A percentile compares a stretch with the other conserved stretches of the same genome.
Conservation (phyloP, 2,797 vertebrate species). For the Pygocentrus nattereri region DNA sequence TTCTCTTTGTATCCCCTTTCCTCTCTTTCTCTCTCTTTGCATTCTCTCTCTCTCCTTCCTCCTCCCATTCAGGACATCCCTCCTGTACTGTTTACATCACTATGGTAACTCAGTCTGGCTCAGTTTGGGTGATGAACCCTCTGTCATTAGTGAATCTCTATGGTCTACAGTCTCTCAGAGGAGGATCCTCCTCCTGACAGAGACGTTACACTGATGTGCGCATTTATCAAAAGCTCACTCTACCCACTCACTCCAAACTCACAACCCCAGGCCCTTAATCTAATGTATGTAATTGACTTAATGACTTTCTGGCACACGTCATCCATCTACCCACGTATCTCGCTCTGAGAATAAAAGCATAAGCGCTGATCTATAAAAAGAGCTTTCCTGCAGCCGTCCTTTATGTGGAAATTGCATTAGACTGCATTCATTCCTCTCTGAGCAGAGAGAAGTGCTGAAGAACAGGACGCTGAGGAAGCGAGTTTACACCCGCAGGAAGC, state of each 20-base stretch:
- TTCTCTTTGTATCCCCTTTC: neutral
- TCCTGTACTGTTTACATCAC: neutral
- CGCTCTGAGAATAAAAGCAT: neutral
- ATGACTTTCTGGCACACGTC: neutral
- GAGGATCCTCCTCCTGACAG: neutral
- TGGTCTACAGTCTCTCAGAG: neutral
- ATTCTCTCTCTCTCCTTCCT: neutral
- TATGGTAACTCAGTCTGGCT: neutral
- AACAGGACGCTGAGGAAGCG: neutral
- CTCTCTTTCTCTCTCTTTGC: neutral
- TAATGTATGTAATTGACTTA: neutral
- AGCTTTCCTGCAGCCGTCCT: neutral
- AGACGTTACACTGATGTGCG: neutral
- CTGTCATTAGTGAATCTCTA: neutral
- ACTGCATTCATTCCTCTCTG: neutral
- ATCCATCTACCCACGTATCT: neutral
- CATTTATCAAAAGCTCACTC: neutral
- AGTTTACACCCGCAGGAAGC: neutral
- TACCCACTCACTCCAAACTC: neutral
- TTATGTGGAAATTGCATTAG: neutral
- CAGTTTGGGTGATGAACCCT: neutral
- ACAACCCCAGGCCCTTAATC: neutral
- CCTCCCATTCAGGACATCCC: neutral
- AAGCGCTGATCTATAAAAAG: conserved; percentile 2
- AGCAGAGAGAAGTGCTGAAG: neutral